Conservation (phyloP, 2,888 invertebrate species). For the Cacoxenus indagator region DNA sequence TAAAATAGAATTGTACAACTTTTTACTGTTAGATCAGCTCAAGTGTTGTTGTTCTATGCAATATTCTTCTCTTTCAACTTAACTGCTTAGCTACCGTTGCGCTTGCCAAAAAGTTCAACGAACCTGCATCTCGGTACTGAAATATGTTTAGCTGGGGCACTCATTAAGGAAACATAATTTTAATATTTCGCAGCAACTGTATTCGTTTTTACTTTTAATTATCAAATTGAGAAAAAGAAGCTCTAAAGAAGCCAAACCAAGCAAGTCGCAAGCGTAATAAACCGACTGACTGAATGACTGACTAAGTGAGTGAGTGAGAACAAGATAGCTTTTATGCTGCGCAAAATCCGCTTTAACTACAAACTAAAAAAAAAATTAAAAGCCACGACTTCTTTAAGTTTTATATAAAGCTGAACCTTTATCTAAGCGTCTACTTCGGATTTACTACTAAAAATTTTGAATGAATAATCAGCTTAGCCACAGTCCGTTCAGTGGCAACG, state of each 20-base stretch:
- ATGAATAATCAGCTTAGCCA: conserved; percentile 53
- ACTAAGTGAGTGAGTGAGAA: background rate
- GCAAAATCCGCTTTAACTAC: conserved; percentile 5
- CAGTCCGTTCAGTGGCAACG: conserved; percentile 34
- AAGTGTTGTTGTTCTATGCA: background rate
- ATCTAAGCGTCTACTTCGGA: background rate
- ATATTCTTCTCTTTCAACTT: background rate
- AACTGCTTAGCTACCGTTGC: background rate
- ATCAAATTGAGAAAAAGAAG: conserved; percentile 37
- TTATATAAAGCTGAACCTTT: background rate
- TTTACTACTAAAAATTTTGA: conserved; percentile 37
- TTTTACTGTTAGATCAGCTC: conserved; percentile 56
- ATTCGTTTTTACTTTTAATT: conserved; percentile 61
- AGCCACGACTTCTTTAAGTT: background rate
- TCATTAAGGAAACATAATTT: conserved; percentile 64
- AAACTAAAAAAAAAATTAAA: background rate
- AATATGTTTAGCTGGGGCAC: conserved; percentile 56
- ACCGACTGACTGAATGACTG: background rate
- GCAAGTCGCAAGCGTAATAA: conserved; percentile 7
- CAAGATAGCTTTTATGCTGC: background rate
- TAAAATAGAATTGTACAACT: background rate
- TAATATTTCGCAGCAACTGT: conserved; percentile 42
- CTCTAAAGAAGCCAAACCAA: conserved; percentile 51
- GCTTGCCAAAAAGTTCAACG: conserved; percentile 51
- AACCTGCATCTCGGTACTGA: conserved; percentile 51